Conservation (phyloP, 2,113 vertebrate species). For the Cephalopholis sonnerati region DNA sequence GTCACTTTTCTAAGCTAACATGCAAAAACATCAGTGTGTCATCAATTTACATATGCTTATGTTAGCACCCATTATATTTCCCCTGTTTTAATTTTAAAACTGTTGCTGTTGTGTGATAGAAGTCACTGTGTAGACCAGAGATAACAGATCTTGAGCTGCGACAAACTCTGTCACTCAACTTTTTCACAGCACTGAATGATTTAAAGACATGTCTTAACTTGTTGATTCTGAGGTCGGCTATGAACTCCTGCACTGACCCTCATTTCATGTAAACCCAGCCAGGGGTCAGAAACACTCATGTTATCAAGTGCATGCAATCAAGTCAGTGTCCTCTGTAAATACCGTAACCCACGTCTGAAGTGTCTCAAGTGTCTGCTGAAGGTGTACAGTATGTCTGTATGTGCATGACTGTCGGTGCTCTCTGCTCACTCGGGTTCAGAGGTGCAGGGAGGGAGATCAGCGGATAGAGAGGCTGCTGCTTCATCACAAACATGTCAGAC, state of each 20-base stretch:
- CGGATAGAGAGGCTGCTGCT: conserved; percentile 6
- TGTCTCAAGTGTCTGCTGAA: conserved; percentile 40
- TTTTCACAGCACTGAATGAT: neutral
- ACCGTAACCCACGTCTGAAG: conserved; percentile 51
- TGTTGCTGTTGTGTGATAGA: neutral
- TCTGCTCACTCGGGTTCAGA: conserved; percentile 69
- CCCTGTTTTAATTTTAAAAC: neutral
- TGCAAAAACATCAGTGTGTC: no score
- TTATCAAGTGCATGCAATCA: conserved; percentile 75
- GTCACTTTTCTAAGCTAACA: no score
- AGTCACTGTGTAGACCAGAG: neutral
- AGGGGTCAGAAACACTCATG: conserved; percentile 19
- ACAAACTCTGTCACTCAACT: neutral
- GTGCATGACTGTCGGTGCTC: conserved; percentile 72
- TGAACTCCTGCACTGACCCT: conserved; percentile 71
- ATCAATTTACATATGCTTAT: no score
- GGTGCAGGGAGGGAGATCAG: conserved; percentile 50
- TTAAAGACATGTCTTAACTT: neutral
- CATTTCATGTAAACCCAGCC: conserved; percentile 44
- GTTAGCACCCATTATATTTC: neutral
- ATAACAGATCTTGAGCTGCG: neutral
- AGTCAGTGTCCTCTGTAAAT: conserved; percentile 78
- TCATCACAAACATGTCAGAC: conserved; percentile 36
- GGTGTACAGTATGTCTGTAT: conserved; percentile 48
- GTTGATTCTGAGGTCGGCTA: conserved; percentile 32